A percentile compares a stretch with the other conserved stretches of the same genome.
Evolutionary conservation across 1,140 invertebrate genomes (phyloP).

Genomic region (Aphis craccivora): DNA sequence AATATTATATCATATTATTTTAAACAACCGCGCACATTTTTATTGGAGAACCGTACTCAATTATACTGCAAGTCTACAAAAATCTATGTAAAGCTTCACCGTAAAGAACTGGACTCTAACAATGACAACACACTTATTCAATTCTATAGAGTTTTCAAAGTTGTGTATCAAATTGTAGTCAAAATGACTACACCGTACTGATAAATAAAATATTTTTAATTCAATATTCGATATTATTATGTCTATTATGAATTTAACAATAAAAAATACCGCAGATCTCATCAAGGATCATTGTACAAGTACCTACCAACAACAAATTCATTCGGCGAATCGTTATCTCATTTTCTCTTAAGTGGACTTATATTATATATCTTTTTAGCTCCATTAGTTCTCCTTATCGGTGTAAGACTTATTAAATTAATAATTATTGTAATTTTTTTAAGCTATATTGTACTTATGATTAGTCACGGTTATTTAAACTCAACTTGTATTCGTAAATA

Average conservation of each 20-base stretch:
- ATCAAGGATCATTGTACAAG: not conserved
- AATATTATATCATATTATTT: not conserved
- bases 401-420: not conserved
- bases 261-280: not conserved
- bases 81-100: not conserved
- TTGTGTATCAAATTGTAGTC: no score
- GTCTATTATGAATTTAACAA: not conserved
- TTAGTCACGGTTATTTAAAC: not conserved
- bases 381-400: not conserved
- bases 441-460: not conserved
- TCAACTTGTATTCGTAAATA: not conserved
- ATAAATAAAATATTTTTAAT: no score
- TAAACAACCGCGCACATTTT: not conserved
- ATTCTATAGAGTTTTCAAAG: no score
- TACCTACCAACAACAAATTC: not conserved
- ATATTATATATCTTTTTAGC: not conserved
- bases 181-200: no score
- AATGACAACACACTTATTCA: not conserved
- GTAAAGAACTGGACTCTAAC: not conserved
- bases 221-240: not conserved
- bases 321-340: conserved; percentile 13
- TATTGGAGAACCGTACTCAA: not conserved
- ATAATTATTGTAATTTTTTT: not conserved
- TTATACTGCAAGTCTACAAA: no score
- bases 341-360: not conserved